Conservation (phyloP, 2,113 vertebrate species). For the Rafetus swinhoei region DNA sequence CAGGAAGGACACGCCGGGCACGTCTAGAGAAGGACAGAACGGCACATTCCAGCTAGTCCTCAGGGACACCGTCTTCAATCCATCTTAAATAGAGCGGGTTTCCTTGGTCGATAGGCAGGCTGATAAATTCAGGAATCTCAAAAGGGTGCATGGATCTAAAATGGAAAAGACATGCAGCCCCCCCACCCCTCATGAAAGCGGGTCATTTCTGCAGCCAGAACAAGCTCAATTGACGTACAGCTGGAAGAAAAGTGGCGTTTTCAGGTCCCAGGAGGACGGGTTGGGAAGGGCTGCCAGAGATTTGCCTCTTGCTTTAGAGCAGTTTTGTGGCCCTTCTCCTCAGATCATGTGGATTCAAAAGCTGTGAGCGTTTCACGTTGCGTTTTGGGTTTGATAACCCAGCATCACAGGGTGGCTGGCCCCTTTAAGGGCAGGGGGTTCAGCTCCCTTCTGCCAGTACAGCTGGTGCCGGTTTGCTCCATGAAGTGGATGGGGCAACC, state of each 20-base stretch:
- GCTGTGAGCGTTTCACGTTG: conserved; percentile 14
- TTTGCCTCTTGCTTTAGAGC: conserved; percentile 27
- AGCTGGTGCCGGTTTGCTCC: background rate
- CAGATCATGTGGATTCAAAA: background rate
- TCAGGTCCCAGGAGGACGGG: accelerated
- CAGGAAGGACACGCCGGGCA: accelerated
- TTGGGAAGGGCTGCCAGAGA: background rate
- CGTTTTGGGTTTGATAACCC: conserved; percentile 25
- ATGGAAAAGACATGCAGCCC: conserved; percentile 22
- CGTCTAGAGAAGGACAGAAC: background rate
- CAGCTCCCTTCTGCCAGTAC: background rate
- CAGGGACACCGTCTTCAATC: conserved; percentile 84
- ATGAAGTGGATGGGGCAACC: background rate
- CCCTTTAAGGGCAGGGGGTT: background rate
- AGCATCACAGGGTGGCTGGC: background rate
- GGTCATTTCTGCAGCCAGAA: accelerated
- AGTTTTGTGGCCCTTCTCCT: background rate
- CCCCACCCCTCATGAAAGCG: background rate
- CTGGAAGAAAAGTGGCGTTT: background rate
- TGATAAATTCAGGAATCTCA: conserved; percentile 87
- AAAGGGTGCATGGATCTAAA: conserved; percentile 88
- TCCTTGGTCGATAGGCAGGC: conserved; percentile 85
- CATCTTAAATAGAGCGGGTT: conserved; percentile 83
- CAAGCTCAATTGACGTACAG: background rate
- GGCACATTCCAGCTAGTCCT: conserved; percentile 47